Evolutionary conservation across 1,140 invertebrate genomes (phyloP).

Genomic region (Bradynema listronoti): DNA sequence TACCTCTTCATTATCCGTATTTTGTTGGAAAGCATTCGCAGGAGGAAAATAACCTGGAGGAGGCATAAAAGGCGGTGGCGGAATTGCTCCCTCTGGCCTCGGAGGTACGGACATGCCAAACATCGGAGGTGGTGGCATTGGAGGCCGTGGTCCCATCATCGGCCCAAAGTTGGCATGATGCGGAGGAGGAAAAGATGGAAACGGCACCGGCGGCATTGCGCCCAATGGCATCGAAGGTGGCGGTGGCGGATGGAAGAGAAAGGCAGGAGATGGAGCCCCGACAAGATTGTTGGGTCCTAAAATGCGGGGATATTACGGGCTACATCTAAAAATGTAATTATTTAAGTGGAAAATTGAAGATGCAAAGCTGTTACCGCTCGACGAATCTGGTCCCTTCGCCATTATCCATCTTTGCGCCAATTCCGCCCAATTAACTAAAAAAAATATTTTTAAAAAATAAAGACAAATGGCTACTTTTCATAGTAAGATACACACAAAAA

Average conservation of each 20-base stretch:
- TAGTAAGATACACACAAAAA: neutral
- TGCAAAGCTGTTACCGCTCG: constrained; percentile 1
- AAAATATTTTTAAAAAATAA: neutral
- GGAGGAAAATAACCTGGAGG: neutral
- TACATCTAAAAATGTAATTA: neutral
- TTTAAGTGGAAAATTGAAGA: neutral
- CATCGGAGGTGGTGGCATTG: neutral
- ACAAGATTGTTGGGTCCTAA: neutral
- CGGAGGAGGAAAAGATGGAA: neutral
- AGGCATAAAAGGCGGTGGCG: neutral
- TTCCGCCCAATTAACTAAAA: constrained; percentile 35
- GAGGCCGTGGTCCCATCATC: neutral
- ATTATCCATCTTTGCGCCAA: constrained; percentile 28
- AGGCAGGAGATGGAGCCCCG: constrained; percentile 4
- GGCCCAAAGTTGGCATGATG: neutral
- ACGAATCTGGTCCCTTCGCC: neutral
- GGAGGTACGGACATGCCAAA: neutral
- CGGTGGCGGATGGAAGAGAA: constrained; percentile 11
- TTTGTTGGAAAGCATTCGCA: neutral
- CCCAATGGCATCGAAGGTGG: neutral
- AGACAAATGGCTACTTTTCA: neutral
- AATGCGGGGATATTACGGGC: neutral
- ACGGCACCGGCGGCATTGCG: neutral
- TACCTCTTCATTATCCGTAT: neutral
- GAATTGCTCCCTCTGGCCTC: neutral